Base-by-base conservation (phyloP, 2,113 vertebrate species). In the Amphilophus citrinellus region DNA sequence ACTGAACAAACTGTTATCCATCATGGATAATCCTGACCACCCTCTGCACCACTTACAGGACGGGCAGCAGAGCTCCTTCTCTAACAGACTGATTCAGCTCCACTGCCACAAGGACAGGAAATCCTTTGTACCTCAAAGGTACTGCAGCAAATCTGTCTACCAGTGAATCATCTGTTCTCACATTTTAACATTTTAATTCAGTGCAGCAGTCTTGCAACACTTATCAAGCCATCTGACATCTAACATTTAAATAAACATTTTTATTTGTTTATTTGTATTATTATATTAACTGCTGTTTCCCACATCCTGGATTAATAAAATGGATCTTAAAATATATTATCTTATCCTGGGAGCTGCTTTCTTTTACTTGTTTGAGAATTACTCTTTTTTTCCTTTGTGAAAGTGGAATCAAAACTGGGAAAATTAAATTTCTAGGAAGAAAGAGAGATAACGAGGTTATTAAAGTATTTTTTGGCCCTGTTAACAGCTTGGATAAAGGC, bases 101-200 rank as follows among this genome's bases (percentile, higher is more conserved):
- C 10, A 27, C 42, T 47, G 3, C 22, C 42, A 50, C 2, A 71
- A 68, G 65, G 14, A 47, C 14, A 47, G 47, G 17, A 71, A 71
- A 71, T 71, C 2, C 17, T 71, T 30, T 18, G 15, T 17, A 50
- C 0, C 24, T 50, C 44, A 50, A 27, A 27, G 27, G 27, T 27
- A 71, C 50, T 71, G 1, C 66, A 71, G 47, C 10, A 42, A 2
- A 42, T 42, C 14, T 18, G 42, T 30, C 42, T 71, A 15, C 4
- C 65, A 7, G 24, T 30, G 1, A 30, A 20, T 30, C 42, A 30
- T 71, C 15, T 18, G 9, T 20, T 71, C 47, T 71, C 9, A 18
- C 42, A 68, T 30, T 68, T 71, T 50, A 50, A 71, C 65, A 71
- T 71, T 71, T 68, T 47, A 8, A 18, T 68, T 47, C 14, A 68